Evolutionary conservation across 2,113 vertebrate species (phyloP).

Genomic region (Brachionichthys hirsutus): DNA sequence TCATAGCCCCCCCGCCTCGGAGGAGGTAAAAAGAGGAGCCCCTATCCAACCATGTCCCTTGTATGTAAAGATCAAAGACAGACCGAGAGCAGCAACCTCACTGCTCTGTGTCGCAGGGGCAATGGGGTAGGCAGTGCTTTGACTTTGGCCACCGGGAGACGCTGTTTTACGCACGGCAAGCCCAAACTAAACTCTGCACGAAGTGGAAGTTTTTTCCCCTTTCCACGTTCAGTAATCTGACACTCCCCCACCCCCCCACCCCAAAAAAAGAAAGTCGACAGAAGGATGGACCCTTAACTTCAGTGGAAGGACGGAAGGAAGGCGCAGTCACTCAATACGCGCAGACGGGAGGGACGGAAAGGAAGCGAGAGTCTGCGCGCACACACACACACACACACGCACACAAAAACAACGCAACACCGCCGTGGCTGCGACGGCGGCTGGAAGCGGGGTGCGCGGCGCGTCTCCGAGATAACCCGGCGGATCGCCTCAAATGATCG

Average conservation of each 20-base stretch:
- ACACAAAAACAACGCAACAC: constrained; percentile 34
- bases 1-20: too few species aligned
- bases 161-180: constrained; percentile 55
- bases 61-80: too few species aligned
- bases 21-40: too few species aligned
- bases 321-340: constrained; percentile 52
- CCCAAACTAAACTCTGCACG: constrained; percentile 8
- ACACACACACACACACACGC: too few species aligned
- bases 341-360: constrained; percentile 36
- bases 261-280: constrained; percentile 42
- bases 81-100: too few species aligned
- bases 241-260: constrained; percentile 58
- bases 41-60: too few species aligned
- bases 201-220: constrained; percentile 67
- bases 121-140: too few species aligned
- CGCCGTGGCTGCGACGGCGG: constrained; percentile 47
- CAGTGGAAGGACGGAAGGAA: constrained; percentile 61
- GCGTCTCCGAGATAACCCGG: constrained; percentile 33
- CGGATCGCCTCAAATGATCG: constrained; percentile 55
- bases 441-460: constrained; percentile 39
- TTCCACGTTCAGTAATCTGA: constrained; percentile 78
- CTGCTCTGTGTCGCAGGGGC: too few species aligned
- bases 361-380: constrained; percentile 32
- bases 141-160: constrained; percentile 49
- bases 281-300: constrained; percentile 76